Conservation (phyloP, 35 echinoderm and acorn worm genomes). For the Nesometra sesokonis region DNA sequence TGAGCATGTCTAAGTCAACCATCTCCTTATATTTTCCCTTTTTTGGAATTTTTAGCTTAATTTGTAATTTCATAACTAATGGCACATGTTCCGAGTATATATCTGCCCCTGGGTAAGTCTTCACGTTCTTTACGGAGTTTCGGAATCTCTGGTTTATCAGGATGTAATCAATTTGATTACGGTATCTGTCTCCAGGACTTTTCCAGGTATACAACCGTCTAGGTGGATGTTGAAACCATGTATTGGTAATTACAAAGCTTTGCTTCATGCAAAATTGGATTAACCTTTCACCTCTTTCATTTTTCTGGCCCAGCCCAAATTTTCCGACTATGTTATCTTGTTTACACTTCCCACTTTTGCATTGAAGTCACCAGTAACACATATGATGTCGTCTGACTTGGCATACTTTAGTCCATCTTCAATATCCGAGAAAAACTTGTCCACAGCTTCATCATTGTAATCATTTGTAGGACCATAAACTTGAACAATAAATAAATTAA, state of each 20-base stretch:
- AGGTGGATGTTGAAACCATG: not conserved
- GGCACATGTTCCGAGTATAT: not conserved
- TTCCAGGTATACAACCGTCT: slow-evolving; percentile 13
- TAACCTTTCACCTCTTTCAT: slow-evolving; percentile 4
- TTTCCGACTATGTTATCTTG: not conserved
- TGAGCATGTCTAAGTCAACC: no score
- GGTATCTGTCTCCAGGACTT: not conserved
- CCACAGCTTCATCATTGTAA: not conserved
- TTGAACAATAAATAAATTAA: not conserved
- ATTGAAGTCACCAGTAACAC: slow-evolving; percentile 16
- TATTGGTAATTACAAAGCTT: not conserved
- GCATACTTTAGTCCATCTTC: not conserved
- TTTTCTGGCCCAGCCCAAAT: slow-evolving; percentile 4
- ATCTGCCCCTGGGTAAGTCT: slow-evolving; percentile 21
- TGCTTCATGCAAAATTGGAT: slow-evolving; percentile 1
- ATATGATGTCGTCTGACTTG: slow-evolving; percentile 3
- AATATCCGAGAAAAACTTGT: not conserved
- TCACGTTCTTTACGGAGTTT: slow-evolving; percentile 2
- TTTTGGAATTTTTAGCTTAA: not conserved
- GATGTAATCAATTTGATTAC: slow-evolving; percentile 10
- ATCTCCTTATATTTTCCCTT: no score
- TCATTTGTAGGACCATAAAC: not conserved
- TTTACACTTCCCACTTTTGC: slow-evolving; percentile 10
- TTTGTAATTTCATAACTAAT: not conserved
- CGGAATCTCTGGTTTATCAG: not conserved